phyloP scores from a whole-genome alignment of 2,888 invertebrate species.

The Auanema sp. region DNA sequence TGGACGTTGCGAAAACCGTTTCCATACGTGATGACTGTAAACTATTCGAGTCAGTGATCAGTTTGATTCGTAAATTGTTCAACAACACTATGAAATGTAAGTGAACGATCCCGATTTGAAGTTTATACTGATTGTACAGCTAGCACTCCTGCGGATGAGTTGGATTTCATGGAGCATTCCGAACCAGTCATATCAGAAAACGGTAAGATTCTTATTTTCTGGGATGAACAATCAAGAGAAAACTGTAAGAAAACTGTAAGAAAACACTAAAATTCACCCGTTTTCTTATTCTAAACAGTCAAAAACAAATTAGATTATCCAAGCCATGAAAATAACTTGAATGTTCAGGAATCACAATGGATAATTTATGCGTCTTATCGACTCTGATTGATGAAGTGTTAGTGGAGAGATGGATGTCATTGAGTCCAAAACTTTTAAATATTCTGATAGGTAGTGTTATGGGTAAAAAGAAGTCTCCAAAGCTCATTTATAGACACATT shows the following conservation, averaged over 20 bases:
- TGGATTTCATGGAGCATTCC: too few relatives aligned
- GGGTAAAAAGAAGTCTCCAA: background rate
- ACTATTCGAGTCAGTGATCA: constrained; percentile 11
- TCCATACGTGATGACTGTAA: constrained; percentile 5
- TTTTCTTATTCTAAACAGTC: too few relatives aligned
- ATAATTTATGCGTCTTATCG: constrained; percentile 25
- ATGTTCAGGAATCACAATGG: constrained; percentile 19
- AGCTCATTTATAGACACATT: constrained; percentile 10
- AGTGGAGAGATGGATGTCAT: constrained; percentile 21
- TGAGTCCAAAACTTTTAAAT: constrained; percentile 7
- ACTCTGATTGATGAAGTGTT: constrained; percentile 20
- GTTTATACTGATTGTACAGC: constrained; percentile 3
- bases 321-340: too few relatives aligned
- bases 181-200: too few relatives aligned
- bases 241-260: too few relatives aligned
- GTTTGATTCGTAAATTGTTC: constrained; percentile 14
- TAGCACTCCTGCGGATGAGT: constrained; percentile 6
- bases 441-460: constrained; percentile 7
- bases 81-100: constrained; percentile 6
- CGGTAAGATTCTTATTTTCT: too few relatives aligned
- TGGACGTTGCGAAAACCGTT: constrained; percentile 20
- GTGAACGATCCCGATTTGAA: background rate
- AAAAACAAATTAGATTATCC: too few relatives aligned
- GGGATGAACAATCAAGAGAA: too few relatives aligned
- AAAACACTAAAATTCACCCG: too few relatives aligned